phyloP scores from a whole-genome alignment of 2,888 invertebrate genomes.

The Protodeltote pygarga region DNA sequence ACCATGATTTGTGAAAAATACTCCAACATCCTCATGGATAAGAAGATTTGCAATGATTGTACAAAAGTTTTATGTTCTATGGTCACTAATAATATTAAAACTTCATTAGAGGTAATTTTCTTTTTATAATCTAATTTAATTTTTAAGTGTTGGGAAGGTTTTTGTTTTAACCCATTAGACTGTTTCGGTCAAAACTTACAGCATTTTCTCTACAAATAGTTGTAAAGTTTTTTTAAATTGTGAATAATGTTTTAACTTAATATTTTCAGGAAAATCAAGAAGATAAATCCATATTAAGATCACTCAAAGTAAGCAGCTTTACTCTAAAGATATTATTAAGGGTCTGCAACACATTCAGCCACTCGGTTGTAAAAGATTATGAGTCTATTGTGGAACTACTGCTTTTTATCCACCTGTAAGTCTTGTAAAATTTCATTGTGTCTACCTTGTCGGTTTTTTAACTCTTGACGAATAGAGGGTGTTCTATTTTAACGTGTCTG shows the following conservation, averaged over 20 bases:
- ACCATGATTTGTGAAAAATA: slow-evolving; percentile 80
- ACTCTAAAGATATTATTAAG: slow-evolving; percentile 79
- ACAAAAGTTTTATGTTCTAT: slow-evolving; percentile 61
- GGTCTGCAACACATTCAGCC: slow-evolving; percentile 71
- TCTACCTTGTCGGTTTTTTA: too few species aligned
- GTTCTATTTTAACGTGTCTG: too few species aligned
- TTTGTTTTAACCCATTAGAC: too few species aligned
- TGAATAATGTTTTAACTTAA: slow-evolving; percentile 3
- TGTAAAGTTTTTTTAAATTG: neutral
- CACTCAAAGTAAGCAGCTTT: slow-evolving; percentile 82
- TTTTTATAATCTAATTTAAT: neutral
- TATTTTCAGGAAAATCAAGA: slow-evolving; percentile 70
- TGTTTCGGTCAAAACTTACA: too few species aligned
- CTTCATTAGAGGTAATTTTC: slow-evolving; percentile 65
- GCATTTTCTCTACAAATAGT: too few species aligned
- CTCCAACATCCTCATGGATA: slow-evolving; percentile 63
- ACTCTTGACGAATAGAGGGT: too few species aligned
- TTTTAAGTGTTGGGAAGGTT: too few species aligned
- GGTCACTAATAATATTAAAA: slow-evolving; percentile 63
- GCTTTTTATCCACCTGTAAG: slow-evolving; percentile 67
- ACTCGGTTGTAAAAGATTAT: slow-evolving; percentile 55
- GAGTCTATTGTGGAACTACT: slow-evolving; percentile 61
- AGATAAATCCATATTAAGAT: slow-evolving; percentile 70
- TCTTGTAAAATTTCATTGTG: too few species aligned
- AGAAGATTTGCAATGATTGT: slow-evolving; percentile 62